These are phyloP conservation scores for Drosophila ambigua DNA, from an alignment of 1,140 invertebrate species.

Conservation along the genomic window DNA sequence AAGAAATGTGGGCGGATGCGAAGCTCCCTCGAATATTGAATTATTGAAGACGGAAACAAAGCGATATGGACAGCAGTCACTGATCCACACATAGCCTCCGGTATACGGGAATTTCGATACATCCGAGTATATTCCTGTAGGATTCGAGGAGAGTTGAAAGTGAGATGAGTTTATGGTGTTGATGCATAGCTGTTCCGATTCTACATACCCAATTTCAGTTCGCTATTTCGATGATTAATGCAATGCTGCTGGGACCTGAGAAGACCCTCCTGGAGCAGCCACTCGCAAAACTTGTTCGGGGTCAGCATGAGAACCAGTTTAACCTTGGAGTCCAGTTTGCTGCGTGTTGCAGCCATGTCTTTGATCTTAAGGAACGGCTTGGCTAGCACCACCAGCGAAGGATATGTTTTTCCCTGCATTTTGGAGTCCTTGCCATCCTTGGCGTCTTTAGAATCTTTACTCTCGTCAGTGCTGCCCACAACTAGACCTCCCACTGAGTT, in stretches of 20 bases:
- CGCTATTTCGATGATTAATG: constrained; percentile 86
- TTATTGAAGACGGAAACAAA: constrained; percentile 94
- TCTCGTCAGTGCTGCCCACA: constrained; percentile 84
- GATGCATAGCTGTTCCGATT: neutral
- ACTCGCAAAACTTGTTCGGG: constrained; percentile 93
- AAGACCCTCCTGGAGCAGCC: constrained; percentile 93
- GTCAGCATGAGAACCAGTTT: constrained; percentile 91
- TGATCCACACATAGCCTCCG: constrained; percentile 95
- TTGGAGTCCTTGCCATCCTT: constrained; percentile 87
- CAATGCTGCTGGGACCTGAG: constrained; percentile 91
- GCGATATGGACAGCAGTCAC: constrained; percentile 91
- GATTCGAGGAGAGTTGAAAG: constrained; percentile 63
- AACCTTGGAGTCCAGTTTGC: constrained; percentile 88
- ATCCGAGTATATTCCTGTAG: constrained; percentile 91
- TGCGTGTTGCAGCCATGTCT: constrained; percentile 86
- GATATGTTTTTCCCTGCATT: constrained; percentile 92
- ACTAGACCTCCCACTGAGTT: constrained; percentile 88
- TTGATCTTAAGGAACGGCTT: constrained; percentile 89
- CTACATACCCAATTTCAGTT: constrained; percentile 88
- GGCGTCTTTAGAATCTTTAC: constrained; percentile 84
- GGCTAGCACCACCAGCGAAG: constrained; percentile 92
- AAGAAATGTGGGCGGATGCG: constrained; percentile 91
- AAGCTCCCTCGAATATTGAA: constrained; percentile 93
- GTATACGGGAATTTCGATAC: constrained; percentile 92
- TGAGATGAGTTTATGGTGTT: neutral